Evolutionary conservation across 2,113 vertebrate genomes (phyloP).

Genomic region (Menidia beryllina): DNA sequence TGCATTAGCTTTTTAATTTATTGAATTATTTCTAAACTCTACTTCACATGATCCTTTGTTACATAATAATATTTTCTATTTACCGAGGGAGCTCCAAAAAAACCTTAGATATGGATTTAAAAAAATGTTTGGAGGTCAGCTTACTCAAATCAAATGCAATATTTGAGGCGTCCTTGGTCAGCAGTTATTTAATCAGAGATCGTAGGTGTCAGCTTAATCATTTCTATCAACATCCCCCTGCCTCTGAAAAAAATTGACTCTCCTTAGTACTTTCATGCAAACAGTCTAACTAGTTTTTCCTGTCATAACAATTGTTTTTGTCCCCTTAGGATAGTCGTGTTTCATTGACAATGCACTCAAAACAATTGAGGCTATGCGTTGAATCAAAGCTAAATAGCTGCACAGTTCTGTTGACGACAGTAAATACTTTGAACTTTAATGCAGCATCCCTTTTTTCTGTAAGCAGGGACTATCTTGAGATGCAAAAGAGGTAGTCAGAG

Average conservation of each 20-base stretch:
- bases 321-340: conserved; percentile 21
- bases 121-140: too few relatives aligned
- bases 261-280: conserved; percentile 40
- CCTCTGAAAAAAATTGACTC: conserved; percentile 29
- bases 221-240: conserved; percentile 27
- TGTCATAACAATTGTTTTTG: conserved; percentile 15
- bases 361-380: conserved; percentile 21
- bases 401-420: conserved; percentile 39
- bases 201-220: conserved; percentile 34
- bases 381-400: conserved; percentile 17
- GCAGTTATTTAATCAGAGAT: conserved; percentile 41
- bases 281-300: conserved; percentile 34
- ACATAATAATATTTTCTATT: not conserved
- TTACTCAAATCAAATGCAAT: conserved; percentile 14
- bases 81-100: too few relatives aligned
- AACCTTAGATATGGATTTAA: too few relatives aligned
- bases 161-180: conserved; percentile 24
- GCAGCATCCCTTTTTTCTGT: conserved; percentile 11
- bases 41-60: conserved; percentile 2
- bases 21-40: too few relatives aligned
- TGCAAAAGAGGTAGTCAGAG: conserved; percentile 52
- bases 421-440: conserved; percentile 41
- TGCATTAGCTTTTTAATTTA: too few relatives aligned
- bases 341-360: conserved; percentile 9
- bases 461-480: conserved; percentile 34